Conservation (phyloP, 1,140 invertebrate genomes). For the Formica exsecta region DNA sequence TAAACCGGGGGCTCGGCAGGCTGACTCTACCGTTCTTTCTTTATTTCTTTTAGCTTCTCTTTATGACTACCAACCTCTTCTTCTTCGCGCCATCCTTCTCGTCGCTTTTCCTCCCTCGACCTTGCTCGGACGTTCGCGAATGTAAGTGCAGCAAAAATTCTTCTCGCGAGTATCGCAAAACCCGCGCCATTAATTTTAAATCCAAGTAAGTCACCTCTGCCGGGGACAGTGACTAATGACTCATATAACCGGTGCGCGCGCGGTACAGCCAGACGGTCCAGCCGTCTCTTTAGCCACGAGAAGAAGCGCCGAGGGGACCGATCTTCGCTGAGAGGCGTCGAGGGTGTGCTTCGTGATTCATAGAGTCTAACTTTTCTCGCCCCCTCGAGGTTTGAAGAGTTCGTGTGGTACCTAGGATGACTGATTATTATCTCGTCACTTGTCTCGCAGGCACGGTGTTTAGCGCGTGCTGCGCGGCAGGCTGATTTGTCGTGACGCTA, state of each 20-base stretch:
- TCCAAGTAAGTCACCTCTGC: constrained; percentile 78
- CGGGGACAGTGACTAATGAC: constrained; percentile 78
- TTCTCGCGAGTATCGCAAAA: constrained; percentile 75
- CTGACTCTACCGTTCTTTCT: constrained; percentile 46
- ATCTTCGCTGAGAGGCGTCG: constrained; percentile 57
- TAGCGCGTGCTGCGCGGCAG: constrained; percentile 43
- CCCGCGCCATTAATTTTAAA: constrained; percentile 77
- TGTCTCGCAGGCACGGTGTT: constrained; percentile 33
- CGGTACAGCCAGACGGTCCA: constrained; percentile 66
- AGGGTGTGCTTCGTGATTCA: constrained; percentile 75
- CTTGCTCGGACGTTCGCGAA: constrained; percentile 49
- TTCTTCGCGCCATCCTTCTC: background rate
- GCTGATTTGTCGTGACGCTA: constrained; percentile 57
- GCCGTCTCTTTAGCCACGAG: constrained; percentile 71
- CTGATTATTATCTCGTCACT: constrained; percentile 68
- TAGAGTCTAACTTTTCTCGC: constrained; percentile 74
- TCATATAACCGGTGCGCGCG: constrained; percentile 70
- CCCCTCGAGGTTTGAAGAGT: constrained; percentile 61
- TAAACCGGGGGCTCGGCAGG: constrained; percentile 63
- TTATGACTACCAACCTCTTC: constrained; percentile 22
- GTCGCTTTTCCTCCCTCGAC: background rate
- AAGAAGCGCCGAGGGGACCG: constrained; percentile 68
- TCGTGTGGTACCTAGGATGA: constrained; percentile 57
- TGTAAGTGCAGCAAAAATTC: constrained; percentile 77
- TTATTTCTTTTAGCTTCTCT: constrained; percentile 46